Conservation (phyloP, 2,888 invertebrate species). For the Andrena fulva region DNA sequence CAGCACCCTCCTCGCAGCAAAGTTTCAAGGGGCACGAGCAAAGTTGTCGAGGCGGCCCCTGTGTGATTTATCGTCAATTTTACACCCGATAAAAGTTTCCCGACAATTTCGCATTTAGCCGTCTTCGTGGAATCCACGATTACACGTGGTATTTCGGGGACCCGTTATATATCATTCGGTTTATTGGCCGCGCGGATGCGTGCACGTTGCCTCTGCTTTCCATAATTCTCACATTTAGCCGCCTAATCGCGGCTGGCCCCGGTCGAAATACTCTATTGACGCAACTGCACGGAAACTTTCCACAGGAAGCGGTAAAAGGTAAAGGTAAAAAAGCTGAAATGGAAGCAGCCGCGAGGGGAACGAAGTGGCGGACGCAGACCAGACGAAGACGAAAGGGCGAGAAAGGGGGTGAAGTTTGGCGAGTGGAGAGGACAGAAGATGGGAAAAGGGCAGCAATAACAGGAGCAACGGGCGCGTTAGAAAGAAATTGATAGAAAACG, state of each 20-base stretch:
- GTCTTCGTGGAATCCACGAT: conserved; percentile 40
- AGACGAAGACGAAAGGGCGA: not conserved
- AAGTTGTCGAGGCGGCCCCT: not conserved
- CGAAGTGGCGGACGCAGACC: not conserved
- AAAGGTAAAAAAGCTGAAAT: conserved; percentile 23
- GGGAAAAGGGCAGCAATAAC: not conserved
- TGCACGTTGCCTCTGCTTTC: conserved; percentile 72
- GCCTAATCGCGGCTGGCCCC: conserved; percentile 71
- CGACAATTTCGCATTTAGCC: conserved; percentile 42
- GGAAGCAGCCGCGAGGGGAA: not conserved
- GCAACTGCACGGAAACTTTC: conserved; percentile 72
- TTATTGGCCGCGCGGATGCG: conserved; percentile 59
- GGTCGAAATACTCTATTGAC: conserved; percentile 66
- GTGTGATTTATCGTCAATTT: conserved; percentile 57
- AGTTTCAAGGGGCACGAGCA: not conserved
- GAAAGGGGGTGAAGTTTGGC: not conserved
- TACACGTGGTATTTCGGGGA: conserved; percentile 41
- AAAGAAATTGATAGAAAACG: too few relatives aligned
- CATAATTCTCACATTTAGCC: conserved; percentile 80
- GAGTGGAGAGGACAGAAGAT: too few relatives aligned
- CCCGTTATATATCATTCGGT: conserved; percentile 58
- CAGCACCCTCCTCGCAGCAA: not conserved
- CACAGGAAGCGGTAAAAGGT: conserved; percentile 71
- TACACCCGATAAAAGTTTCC: conserved; percentile 57
- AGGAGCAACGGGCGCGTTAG: too few relatives aligned